These are phyloP conservation scores for Ochropleura leucogaster DNA, from an alignment of 2,888 invertebrate genomes.

Conservation along the genomic window DNA sequence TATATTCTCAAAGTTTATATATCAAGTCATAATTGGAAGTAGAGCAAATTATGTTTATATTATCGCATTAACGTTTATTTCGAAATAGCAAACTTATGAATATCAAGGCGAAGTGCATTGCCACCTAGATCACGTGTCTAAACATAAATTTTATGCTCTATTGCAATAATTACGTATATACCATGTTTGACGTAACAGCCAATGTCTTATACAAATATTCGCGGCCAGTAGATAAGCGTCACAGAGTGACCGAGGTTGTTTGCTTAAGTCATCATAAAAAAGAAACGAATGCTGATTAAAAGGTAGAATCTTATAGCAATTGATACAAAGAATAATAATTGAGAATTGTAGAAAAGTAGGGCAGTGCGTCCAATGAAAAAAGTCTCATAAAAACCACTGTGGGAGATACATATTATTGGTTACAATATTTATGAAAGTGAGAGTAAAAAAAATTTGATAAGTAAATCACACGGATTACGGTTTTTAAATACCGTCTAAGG, in stretches of 20 bases:
- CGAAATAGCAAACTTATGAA: slow-evolving; percentile 10
- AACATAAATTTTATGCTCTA: background rate
- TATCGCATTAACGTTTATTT: background rate
- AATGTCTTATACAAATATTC: slow-evolving; percentile 24
- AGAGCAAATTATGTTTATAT: slow-evolving; percentile 8
- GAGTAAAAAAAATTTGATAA: background rate
- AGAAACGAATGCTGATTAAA: slow-evolving; percentile 19
- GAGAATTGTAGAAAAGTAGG: background rate
- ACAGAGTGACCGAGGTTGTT: slow-evolving; percentile 12
- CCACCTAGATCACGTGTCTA: slow-evolving; percentile 11
- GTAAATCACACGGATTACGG: background rate
- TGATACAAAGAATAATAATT: background rate
- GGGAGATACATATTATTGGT: background rate
- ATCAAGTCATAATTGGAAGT: background rate
- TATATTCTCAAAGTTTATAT: slow-evolving; percentile 12
- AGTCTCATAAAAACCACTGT: background rate
- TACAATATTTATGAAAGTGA: slow-evolving; percentile 11
- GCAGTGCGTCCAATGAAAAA: background rate
- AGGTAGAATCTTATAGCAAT: background rate
- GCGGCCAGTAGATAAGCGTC: slow-evolving; percentile 4
- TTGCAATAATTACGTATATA: slow-evolving; percentile 15
- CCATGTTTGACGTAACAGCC: slow-evolving; percentile 17
- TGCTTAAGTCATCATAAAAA: slow-evolving; percentile 12
- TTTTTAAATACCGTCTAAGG: slow-evolving; percentile 21
- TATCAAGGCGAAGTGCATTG: slow-evolving; percentile 42